phyloP scores from a whole-genome alignment of 2,888 invertebrate genomes.

The Lucinisca nassula region DNA sequence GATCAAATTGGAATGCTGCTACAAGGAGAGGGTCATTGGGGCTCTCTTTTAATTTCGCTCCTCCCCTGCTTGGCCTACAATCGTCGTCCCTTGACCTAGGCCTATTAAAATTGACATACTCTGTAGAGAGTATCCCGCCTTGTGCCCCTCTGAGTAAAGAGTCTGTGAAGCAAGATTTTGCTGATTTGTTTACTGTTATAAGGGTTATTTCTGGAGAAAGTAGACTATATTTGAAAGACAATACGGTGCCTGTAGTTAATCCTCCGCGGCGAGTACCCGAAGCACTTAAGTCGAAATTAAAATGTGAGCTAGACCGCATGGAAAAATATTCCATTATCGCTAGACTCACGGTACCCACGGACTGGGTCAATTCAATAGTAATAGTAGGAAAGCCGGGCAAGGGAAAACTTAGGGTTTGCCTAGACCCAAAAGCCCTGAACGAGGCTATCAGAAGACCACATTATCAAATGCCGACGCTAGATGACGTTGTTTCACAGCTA shows the following conservation, averaged over 20 bases:
- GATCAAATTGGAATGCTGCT: not conserved
- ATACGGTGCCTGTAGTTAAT: not conserved
- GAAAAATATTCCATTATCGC: not conserved
- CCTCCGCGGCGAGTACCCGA: not conserved
- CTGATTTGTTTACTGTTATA: not conserved
- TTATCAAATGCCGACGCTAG: no score
- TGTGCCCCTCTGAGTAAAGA: not conserved
- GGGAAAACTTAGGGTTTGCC: slow-evolving; percentile 42
- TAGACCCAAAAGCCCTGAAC: slow-evolving; percentile 56
- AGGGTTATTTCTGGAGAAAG: not conserved
- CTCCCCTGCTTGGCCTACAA: not conserved
- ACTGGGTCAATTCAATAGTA: not conserved
- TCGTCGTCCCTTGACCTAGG: not conserved
- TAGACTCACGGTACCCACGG: not conserved
- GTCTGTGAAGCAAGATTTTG: not conserved
- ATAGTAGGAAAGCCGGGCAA: not conserved
- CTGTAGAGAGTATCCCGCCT: not conserved
- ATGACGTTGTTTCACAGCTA: not conserved
- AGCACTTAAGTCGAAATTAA: not conserved
- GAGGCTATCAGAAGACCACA: slow-evolving; percentile 47
- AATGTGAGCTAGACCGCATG: not conserved
- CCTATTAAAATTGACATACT: not conserved
- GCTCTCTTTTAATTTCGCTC: not conserved
- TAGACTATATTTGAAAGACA: not conserved
- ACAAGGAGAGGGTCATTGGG: not conserved